Conservation (phyloP, 2,888 invertebrate genomes). For the Pachymerium ferrugineum region DNA sequence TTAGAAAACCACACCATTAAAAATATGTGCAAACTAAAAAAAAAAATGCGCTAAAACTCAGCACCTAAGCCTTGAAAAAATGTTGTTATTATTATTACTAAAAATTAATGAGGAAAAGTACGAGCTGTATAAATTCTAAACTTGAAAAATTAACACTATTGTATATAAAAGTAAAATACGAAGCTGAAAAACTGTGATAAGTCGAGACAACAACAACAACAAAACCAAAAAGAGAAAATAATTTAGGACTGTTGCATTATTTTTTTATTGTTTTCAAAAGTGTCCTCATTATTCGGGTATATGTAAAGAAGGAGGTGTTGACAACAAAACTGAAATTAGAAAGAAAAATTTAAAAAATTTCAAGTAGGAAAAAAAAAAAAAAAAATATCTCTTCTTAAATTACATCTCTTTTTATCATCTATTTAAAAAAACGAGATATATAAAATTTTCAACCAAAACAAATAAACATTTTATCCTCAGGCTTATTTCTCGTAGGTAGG, state of each 20-base stretch:
- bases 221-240: no score
- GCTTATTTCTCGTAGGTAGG: slow-evolving; percentile 11
- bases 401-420: slow-evolving; percentile 18
- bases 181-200: slow-evolving; percentile 23
- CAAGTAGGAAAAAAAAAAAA: background rate
- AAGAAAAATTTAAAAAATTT: no score
- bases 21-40: no score
- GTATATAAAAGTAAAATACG: background rate
- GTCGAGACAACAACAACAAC: slow-evolving; percentile 15
- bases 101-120: no score
- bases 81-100: no score
- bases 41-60: no score
- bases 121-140: no score
- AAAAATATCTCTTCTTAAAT: slow-evolving; percentile 9
- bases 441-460: background rate
- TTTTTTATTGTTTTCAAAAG: slow-evolving; percentile 21
- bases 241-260: slow-evolving; percentile 3
- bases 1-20: no score
- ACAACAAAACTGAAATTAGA: background rate
- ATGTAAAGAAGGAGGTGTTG: background rate
- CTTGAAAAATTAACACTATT: background rate
- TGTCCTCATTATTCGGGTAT: background rate
- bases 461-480: slow-evolving; percentile 8
- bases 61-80: no score
- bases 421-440: background rate